Evolutionary conservation across 2,113 vertebrate genomes (phyloP), one percentile per base, ranked within the genome.

Genomic region (Phalacrocorax carbo): DNA sequence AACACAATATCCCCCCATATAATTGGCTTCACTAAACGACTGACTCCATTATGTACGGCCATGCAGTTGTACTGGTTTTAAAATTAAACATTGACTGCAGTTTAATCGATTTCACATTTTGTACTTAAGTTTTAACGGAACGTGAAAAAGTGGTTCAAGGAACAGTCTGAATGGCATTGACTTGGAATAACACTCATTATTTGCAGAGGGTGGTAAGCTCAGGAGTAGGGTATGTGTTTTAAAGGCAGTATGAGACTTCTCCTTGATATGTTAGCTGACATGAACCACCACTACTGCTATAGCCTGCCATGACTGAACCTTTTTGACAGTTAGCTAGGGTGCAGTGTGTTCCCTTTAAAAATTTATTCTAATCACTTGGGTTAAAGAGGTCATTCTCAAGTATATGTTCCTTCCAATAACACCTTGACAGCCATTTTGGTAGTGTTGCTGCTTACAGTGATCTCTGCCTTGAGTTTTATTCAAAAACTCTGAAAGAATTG

Each of bases 401-500:
- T 64, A 51, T 15, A 5, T 42, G 2, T 32, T 85, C 40, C 34
- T 94, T 87, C 15, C 14, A 88, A 13, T 40, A 78, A 42, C 34
- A 49, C 10, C 34, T 69, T 76, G 48, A 76, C 20, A 76, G 32
- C 3, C 8, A 55, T 85, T 85, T 91, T 85, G 15, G 10, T 21
- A 44, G 3, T 1, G 0, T 13, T 68, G 23, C 32, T 68, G 25
- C 20, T 20, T 52, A 42, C 14, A n/a, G 10, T 22, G 21, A 34
- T 62, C 3, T 54, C 12, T 17, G 1, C 18, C 40, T 40, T 58
- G 29, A 75, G 15, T 55, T 88, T 81, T 73, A 36, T 30, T 77
- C 8, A 52, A 88, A 61, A 89, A 60, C 12, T 38, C 3, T 3
- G 32, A 62, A 58, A 52, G 13, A 49, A 78, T 32, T 32, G 7